These are phyloP conservation scores for Stenchaetothrips biformis DNA, from an alignment of 2,888 invertebrate species.

Conservation along the genomic window DNA sequence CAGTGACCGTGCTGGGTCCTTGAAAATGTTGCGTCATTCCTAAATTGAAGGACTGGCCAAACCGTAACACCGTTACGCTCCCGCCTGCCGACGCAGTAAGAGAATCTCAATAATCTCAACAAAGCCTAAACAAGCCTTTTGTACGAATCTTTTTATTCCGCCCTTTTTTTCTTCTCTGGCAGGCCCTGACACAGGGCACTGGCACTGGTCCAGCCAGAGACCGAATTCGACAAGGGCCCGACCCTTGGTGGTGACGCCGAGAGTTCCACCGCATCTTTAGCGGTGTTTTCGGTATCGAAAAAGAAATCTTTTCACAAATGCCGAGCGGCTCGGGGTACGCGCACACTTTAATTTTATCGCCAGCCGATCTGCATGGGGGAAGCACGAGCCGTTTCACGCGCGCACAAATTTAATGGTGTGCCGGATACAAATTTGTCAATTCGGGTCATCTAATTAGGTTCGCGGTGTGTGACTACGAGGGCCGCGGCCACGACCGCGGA, in stretches of 20 bases:
- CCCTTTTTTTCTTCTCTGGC: too few relatives aligned
- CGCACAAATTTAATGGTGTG: constrained; percentile 24
- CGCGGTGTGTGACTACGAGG: background rate
- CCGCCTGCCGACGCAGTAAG: too few relatives aligned
- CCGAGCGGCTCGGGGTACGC: background rate
- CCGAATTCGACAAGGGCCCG: too few relatives aligned
- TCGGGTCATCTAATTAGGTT: constrained; percentile 14
- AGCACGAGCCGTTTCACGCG: constrained; percentile 5
- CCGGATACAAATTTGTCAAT: constrained; percentile 16
- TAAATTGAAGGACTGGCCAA: background rate
- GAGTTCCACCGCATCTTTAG: too few relatives aligned
- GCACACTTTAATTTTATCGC: constrained; percentile 20
- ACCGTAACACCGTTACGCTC: background rate
- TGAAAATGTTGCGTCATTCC: background rate
- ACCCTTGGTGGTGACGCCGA: too few relatives aligned
- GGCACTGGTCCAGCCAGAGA: too few relatives aligned
- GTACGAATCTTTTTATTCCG: too few relatives aligned
- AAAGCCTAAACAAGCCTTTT: too few relatives aligned
- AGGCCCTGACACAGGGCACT: too few relatives aligned
- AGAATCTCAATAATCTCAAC: too few relatives aligned
- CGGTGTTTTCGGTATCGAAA: too few relatives aligned
- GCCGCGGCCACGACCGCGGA: background rate
- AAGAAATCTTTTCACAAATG: too few relatives aligned
- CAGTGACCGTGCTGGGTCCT: background rate
- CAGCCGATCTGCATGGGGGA: background rate